Evolutionary conservation across 1,140 invertebrate genomes (phyloP), one percentile per base, ranked within the genome.

Genomic region (Dryas iulia): DNA sequence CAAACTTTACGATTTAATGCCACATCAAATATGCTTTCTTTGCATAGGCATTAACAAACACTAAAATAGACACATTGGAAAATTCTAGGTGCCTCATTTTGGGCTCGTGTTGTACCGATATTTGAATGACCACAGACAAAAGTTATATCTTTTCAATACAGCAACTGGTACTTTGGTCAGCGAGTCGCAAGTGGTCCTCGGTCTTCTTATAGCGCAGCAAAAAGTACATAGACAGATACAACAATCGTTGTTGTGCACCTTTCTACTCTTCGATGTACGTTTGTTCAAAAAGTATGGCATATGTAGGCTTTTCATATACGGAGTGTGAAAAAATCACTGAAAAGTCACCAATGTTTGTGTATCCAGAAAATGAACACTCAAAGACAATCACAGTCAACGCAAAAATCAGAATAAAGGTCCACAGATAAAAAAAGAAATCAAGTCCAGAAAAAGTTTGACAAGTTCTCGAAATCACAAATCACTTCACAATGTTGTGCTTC

Each of bases 121-220:
- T 72, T 91, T 91, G 63, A 91, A 91, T 7, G 86, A 85, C 78
- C 84, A 84, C 21, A 91, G 83, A 73, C 89, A 91, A 69, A 81
- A 91, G 66, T 86, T 91, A 68, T 91, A 91, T 75, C 83, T 63
- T 78, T 91, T 91, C 14, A 91, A 69, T 1, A 91, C 89, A 25
- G 75, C 73, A 0, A 86, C 78, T 0, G 86, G 77, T 0, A 91
- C 89, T 76, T 85, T 87, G 26, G 77, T 86, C 5, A 85, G 59
- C 0, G 87, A 83, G 8, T 91, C 87, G 59, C 82, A 83, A n/a
- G 75, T 81, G 4, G 79, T 89, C 30, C 74, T 78, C 3, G 79
- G 78, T n/a, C 83, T 75, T 12, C 86, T 56, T 1, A 87, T 52
- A 25, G 86, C 81, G 58, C 86, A 73, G 31, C 89, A 91, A n/a